Evolutionary conservation across 2,113 vertebrate species (phyloP).

Genomic region (Amphilophus citrinellus): DNA sequence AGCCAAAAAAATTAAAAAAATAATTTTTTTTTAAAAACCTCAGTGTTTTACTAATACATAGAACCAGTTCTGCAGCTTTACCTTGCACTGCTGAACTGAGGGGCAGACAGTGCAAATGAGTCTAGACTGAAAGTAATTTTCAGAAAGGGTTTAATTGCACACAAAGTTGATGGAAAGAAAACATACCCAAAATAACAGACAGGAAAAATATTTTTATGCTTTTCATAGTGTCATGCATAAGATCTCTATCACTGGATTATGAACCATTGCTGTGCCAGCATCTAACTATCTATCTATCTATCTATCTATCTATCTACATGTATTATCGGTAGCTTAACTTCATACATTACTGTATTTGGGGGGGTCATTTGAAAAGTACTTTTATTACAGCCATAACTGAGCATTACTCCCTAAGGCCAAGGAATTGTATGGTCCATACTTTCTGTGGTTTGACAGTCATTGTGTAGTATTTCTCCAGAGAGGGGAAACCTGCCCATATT

Average conservation of each 20-base stretch:
- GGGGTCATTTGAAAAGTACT: neutral
- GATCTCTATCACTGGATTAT: too few species aligned
- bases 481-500: neutral
- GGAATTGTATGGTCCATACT: neutral
- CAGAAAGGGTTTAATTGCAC: neutral
- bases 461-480: neutral
- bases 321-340: neutral
- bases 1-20: neutral
- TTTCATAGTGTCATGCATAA: neutral
- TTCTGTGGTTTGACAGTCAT: neutral
- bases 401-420: neutral
- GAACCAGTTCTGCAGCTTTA: constrained; percentile 1
- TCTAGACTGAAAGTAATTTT: neutral
- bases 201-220: neutral
- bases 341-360: neutral
- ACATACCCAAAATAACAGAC: neutral
- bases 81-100: constrained; percentile 7
- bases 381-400: too few species aligned
- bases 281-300: neutral
- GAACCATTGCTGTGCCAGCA: too few species aligned
- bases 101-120: neutral
- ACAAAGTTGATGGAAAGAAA: neutral
- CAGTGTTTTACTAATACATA: constrained; percentile 8
- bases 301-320: too few species aligned
- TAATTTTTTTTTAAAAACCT: neutral